Percentiles rank a stretch among this genome's conserved stretches.
Evolutionary conservation across 2,888 invertebrate genomes (phyloP).

Genomic region (Andrena praecox): DNA sequence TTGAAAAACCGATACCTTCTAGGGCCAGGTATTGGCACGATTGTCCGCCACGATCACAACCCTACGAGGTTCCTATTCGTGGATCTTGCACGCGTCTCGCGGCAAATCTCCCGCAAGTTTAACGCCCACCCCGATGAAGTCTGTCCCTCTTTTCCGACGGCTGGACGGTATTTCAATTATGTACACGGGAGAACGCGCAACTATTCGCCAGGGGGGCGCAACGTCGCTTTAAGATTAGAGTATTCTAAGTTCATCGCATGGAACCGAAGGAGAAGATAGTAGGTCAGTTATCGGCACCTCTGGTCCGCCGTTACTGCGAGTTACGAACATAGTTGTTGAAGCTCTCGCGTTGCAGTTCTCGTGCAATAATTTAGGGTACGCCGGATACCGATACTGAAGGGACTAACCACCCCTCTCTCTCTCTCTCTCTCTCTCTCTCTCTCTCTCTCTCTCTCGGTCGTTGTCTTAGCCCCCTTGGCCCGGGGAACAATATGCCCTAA

Average conservation of each 20-base stretch:
- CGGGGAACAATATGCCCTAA: constrained; percentile 70
- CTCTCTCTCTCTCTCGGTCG: constrained; percentile 16
- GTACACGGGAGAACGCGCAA: constrained; percentile 16
- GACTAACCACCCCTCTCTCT: constrained; percentile 50
- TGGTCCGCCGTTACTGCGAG: constrained; percentile 64
- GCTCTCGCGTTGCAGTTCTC: constrained; percentile 54
- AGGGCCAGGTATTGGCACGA: constrained; percentile 63
- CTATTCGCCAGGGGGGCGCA: constrained; percentile 42
- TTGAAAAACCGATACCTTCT: constrained; percentile 63
- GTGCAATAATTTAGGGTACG: constrained; percentile 72
- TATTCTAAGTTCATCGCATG: constrained; percentile 44
- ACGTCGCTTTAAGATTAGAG: constrained; percentile 48
- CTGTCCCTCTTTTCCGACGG: not conserved
- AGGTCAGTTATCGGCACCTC: constrained; percentile 74
- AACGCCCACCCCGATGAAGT: not conserved
- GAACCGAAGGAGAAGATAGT: constrained; percentile 66
- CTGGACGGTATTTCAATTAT: constrained; percentile 48
- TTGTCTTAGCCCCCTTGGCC: constrained; percentile 21
- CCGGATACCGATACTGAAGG: constrained; percentile 68
- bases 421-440: constrained; percentile 20
- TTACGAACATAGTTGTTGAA: constrained; percentile 67
- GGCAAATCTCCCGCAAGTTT: constrained; percentile 11
- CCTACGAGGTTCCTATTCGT: constrained; percentile 37
- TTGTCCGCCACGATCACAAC: constrained; percentile 37
- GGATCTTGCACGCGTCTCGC: constrained; percentile 17